Percentiles rank a stretch among this genome's conserved stretches.
Conservation (phyloP, 1,140 invertebrate species). For the Euschistus heros region DNA sequence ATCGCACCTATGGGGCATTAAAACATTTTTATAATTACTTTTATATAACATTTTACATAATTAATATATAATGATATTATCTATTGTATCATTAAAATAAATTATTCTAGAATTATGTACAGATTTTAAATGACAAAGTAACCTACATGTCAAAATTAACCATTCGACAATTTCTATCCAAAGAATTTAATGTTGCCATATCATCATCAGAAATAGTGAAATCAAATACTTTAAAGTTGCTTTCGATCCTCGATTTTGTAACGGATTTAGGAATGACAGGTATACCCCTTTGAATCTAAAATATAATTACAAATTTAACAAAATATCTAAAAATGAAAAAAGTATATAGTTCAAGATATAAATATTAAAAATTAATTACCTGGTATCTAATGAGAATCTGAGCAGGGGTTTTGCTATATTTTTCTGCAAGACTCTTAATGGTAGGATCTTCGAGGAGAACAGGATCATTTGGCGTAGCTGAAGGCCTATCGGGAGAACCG, state of each 20-base stretch:
- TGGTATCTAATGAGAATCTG: constrained; percentile 58
- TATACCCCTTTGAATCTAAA: constrained; percentile 41
- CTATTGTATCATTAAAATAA: too few relatives aligned
- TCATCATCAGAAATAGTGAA: constrained; percentile 51
- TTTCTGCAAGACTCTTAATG: constrained; percentile 49
- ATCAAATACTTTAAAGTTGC: constrained; percentile 62
- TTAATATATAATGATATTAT: too few relatives aligned
- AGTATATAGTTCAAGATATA: neutral
- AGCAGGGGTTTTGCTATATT: constrained; percentile 54
- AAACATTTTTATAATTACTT: neutral
- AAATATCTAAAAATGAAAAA: neutral
- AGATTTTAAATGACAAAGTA: neutral
- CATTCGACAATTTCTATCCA: constrained; percentile 34
- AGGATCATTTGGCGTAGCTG: constrained; percentile 50
- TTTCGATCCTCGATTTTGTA: constrained; percentile 50
- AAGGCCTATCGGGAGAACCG: constrained; percentile 38
- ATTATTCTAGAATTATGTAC: too few relatives aligned
- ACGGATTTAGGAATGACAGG: constrained; percentile 54
- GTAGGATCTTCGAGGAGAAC: constrained; percentile 49
- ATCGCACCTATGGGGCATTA: neutral
- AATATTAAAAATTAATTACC: constrained; percentile 27
- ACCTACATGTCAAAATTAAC: constrained; percentile 32
- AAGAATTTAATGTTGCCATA: constrained; percentile 34
- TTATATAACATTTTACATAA: too few relatives aligned
- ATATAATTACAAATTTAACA: neutral